Conservation (phyloP, 1,140 invertebrate genomes). For the Hetaerina americana region DNA sequence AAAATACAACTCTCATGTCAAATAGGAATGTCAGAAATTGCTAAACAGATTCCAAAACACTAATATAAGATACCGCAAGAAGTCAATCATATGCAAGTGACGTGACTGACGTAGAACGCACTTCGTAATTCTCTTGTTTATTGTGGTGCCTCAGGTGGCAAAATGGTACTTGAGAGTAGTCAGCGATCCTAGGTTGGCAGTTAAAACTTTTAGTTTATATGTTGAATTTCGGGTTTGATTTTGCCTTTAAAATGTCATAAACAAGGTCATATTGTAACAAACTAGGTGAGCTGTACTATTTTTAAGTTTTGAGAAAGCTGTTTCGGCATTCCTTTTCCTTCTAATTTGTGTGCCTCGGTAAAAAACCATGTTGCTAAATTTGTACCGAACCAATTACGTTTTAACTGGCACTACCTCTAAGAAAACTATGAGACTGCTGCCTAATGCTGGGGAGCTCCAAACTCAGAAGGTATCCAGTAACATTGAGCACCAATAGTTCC, state of each 20-base stretch:
- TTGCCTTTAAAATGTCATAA: too few species aligned
- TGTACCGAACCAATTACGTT: not conserved
- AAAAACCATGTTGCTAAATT: not conserved
- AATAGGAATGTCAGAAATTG: not conserved
- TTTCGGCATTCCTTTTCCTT: too few species aligned
- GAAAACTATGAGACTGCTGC: not conserved
- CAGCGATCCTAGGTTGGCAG: too few species aligned
- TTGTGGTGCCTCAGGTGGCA: not conserved
- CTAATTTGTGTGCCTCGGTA: too few species aligned
- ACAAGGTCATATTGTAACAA: too few species aligned
- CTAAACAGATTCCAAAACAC: not conserved
- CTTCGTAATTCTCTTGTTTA: not conserved
- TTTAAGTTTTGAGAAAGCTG: too few species aligned
- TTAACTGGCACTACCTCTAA: not conserved
- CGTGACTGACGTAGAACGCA: not conserved
- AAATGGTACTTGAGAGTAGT: not conserved
- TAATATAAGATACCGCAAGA: not conserved
- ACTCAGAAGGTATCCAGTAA: not conserved
- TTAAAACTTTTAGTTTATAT: too few species aligned
- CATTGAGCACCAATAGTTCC: too few species aligned
- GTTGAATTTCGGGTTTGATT: too few species aligned
- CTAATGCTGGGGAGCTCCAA: not conserved
- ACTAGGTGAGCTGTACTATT: too few species aligned
- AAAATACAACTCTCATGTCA: not conserved
- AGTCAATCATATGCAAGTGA: not conserved